Conservation (phyloP, 2,888 invertebrate genomes). For the Macaria liturata region DNA sequence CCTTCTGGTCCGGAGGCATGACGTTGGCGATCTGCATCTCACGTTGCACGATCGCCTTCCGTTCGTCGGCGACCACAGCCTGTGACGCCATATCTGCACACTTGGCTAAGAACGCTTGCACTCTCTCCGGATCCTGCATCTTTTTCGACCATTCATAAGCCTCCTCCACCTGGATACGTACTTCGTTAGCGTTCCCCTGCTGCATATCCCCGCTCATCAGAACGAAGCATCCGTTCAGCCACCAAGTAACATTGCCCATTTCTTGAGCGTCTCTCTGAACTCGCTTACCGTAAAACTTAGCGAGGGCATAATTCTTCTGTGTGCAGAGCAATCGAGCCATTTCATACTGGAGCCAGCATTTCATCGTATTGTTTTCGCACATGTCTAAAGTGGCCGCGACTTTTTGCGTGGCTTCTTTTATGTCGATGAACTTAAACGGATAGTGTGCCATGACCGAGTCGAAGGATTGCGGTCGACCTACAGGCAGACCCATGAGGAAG, state of each 20-base stretch:
- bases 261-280: conserved; percentile 73
- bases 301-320: conserved; percentile 73
- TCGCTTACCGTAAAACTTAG: conserved; percentile 73
- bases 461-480: conserved; percentile 69
- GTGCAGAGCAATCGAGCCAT: conserved; percentile 64
- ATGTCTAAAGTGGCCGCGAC: conserved; percentile 62
- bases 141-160: conserved; percentile 70
- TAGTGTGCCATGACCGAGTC: conserved; percentile 77
- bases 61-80: conserved; percentile 62
- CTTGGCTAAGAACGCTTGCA: conserved; percentile 68
- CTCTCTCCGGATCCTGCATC: conserved; percentile 65
- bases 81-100: conserved; percentile 68
- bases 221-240: conserved; percentile 72
- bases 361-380: conserved; percentile 76
- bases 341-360: conserved; percentile 77
- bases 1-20: conserved; percentile 60
- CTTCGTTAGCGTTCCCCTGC: conserved; percentile 74
- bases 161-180: conserved; percentile 70
- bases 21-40: conserved; percentile 61
- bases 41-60: conserved; percentile 63
- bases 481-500: conserved; percentile 72
- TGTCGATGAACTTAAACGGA: conserved; percentile 72
- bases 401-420: conserved; percentile 65
- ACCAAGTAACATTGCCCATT: conserved; percentile 65
- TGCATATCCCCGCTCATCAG: conserved; percentile 78